A percentile compares a stretch with the other conserved stretches of the same genome.
Conservation (phyloP, 2,888 invertebrate genomes). For the Pelosia muscerda region DNA sequence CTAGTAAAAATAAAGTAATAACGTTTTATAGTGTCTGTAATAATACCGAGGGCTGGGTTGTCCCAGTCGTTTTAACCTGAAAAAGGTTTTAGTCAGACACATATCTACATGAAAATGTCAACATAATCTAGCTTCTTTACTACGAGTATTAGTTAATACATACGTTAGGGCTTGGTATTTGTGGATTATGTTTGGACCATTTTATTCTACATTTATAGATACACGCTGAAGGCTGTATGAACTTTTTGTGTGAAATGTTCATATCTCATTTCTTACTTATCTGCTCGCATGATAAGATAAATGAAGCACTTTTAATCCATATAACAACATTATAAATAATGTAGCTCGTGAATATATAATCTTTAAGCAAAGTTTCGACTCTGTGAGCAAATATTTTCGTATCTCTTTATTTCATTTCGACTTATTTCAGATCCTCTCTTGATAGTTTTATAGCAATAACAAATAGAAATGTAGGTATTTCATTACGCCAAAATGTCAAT, state of each 20-base stretch:
- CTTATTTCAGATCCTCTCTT: constrained; percentile 20
- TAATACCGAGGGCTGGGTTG: not conserved
- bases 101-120: not conserved
- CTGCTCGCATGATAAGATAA: not conserved
- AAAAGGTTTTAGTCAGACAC: not conserved
- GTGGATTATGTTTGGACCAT: not conserved
- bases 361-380: constrained; percentile 32
- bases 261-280: not conserved
- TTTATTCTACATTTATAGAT: not conserved
- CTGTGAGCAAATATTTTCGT: constrained; percentile 34
- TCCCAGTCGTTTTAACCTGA: not conserved
- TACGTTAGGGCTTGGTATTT: not conserved
- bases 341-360: constrained; percentile 26
- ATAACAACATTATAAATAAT: constrained; percentile 5
- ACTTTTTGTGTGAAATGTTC: not conserved
- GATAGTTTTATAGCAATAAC: not conserved
- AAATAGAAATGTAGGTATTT: not conserved
- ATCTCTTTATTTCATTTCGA: constrained; percentile 20
- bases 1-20: constrained; percentile 4
- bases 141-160: not conserved
- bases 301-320: not conserved
- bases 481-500: not conserved
- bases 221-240: not conserved
- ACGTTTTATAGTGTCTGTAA: not conserved
- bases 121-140: not conserved